A percentile compares a stretch with the other conserved stretches of the same genome.
Evolutionary conservation across 2,888 invertebrate genomes (phyloP).

Genomic region (Anticlea derivata): DNA sequence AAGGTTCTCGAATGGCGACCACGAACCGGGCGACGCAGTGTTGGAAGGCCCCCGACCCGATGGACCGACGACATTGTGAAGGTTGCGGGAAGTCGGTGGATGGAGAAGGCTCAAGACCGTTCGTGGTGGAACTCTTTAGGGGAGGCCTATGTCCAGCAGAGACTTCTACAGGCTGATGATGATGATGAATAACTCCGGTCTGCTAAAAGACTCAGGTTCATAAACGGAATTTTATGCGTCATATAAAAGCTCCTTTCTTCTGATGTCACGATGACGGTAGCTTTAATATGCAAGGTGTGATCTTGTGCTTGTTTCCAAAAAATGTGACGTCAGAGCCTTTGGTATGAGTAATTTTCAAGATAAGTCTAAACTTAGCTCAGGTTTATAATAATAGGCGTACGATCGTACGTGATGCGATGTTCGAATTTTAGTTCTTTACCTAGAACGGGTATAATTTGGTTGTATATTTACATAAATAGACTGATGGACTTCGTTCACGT

Average conservation of each 20-base stretch:
- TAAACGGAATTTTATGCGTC: constrained; percentile 36
- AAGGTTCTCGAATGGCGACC: no score
- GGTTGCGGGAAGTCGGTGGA: no score
- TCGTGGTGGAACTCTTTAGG: no score
- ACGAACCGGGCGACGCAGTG: no score
- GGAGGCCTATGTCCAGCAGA: no score
- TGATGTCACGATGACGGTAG: constrained; percentile 45
- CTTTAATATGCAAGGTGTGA: constrained; percentile 27
- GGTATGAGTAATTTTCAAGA: constrained; percentile 22
- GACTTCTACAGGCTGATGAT: no score
- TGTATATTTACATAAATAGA: no score
- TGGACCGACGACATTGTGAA: no score
- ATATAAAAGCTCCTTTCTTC: constrained; percentile 38
- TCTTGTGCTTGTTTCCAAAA: constrained; percentile 22
- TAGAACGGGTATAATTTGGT: no score
- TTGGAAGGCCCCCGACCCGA: no score
- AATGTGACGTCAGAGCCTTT: constrained; percentile 23
- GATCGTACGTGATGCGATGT: not conserved
- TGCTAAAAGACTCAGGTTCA: constrained; percentile 7
- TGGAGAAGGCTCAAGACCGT: no score
- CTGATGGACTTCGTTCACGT: no score
- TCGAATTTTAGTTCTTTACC: not conserved
- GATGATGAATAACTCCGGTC: constrained; percentile 3
- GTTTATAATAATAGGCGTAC: not conserved
- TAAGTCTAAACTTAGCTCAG: constrained; percentile 22